phyloP scores from a whole-genome alignment of 2,797 vertebrate species.

The Protosalanx chinensis region DNA sequence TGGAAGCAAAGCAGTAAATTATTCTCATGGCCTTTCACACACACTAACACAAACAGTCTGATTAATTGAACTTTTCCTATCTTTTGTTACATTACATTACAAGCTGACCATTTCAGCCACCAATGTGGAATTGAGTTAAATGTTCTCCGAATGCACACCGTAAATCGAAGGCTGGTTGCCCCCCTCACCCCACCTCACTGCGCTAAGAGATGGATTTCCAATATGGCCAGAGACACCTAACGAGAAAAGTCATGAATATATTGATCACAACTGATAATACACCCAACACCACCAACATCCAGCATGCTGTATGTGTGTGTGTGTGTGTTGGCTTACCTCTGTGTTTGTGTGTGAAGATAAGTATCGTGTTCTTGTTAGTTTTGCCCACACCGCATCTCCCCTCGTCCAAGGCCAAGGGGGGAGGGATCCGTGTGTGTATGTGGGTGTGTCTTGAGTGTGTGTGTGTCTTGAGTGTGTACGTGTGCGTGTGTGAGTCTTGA shows the following conservation, averaged over 20 bases:
- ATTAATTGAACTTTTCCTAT: constrained; percentile 35
- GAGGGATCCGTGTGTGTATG: constrained; percentile 12
- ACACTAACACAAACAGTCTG: constrained; percentile 19
- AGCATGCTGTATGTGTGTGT: constrained; percentile 26
- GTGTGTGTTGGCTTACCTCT: constrained; percentile 13
- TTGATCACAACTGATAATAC: constrained; percentile 58
- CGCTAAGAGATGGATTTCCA: constrained; percentile 58
- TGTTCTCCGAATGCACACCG: constrained; percentile 54
- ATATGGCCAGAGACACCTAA: constrained; percentile 46
- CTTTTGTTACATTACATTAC: constrained; percentile 40
- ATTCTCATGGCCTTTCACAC: constrained; percentile 21
- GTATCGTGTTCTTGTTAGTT: constrained; percentile 33
- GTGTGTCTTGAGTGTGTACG: neutral
- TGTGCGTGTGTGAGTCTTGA: neutral
- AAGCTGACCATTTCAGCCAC: constrained; percentile 39
- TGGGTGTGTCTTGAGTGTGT: neutral
- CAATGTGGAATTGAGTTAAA: constrained; percentile 46
- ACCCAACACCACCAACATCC: constrained; percentile 45
- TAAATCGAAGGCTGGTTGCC: constrained; percentile 42
- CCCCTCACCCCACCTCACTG: constrained; percentile 33
- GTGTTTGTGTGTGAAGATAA: constrained; percentile 26
- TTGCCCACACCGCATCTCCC: constrained; percentile 25
- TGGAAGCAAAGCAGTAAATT: constrained; percentile 40
- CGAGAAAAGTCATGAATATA: constrained; percentile 60
- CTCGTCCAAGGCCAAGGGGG: constrained; percentile 15